phyloP scores from a whole-genome alignment of 37 sponge, comb jelly and placozoan genomes.

The Ianthella basta region DNA sequence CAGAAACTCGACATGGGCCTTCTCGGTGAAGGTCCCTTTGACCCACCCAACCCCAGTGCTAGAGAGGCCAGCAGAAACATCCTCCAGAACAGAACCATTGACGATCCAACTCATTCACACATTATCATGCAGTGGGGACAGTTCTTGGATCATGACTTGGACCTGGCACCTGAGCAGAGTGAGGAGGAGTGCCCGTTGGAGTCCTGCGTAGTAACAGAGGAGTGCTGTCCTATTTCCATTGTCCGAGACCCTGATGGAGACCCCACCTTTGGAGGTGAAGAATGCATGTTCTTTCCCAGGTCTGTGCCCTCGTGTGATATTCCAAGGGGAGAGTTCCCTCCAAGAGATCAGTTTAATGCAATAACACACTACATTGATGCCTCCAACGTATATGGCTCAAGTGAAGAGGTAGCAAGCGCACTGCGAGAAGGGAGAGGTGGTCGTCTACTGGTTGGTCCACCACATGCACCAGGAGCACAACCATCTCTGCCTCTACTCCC shows the following conservation, averaged over 20 bases:
- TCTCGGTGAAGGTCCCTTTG: constrained; percentile 38
- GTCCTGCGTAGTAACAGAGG: constrained; percentile 30
- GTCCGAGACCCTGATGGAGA: not conserved
- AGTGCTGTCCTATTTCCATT: constrained; percentile 56
- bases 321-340: not conserved
- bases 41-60: constrained; percentile 74
- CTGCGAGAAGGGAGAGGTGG: constrained; percentile 15
- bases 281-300: not conserved
- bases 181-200: constrained; percentile 10
- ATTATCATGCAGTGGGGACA: constrained; percentile 97
- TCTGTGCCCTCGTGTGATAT: not conserved
- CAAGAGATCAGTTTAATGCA: constrained; percentile 74
- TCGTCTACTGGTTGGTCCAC: constrained; percentile 1
- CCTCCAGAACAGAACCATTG: constrained; percentile 13
- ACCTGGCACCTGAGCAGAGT: constrained; percentile 33
- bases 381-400: constrained; percentile 77
- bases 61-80: constrained; percentile 62
- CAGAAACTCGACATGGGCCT: constrained; percentile 28
- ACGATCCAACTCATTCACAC: constrained; percentile 58
- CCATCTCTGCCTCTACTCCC: constrained; percentile 2
- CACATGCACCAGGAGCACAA: constrained; percentile 5
- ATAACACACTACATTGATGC: constrained; percentile 70
- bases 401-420: not conserved
- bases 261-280: constrained; percentile 23
- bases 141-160: constrained; percentile 90